Evolutionary conservation across 2,888 invertebrate species (phyloP).

Genomic region (Rhingia campestris): DNA sequence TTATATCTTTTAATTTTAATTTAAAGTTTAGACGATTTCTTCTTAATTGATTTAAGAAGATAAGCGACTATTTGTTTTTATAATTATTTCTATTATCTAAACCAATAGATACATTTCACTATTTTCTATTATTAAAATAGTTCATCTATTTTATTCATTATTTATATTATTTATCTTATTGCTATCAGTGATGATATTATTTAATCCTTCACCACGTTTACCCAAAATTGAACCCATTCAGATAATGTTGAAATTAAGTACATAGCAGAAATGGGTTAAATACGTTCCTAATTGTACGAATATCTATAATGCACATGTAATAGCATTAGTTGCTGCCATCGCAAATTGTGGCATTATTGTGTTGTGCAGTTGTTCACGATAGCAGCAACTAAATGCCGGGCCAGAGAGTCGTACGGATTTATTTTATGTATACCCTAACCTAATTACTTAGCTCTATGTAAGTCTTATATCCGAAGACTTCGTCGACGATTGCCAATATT

Average conservation of each 20-base stretch:
- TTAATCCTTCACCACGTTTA: conserved; percentile 28
- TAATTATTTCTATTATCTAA: not conserved
- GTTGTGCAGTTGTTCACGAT: conserved; percentile 51
- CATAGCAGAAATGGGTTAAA: conserved; percentile 45
- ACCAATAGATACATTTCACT: not conserved
- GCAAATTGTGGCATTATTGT: conserved; percentile 44
- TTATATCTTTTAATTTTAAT: conserved; percentile 23
- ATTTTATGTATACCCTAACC: conserved; percentile 40
- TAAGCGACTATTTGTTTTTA: not conserved
- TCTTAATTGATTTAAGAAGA: not conserved
- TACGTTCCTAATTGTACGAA: conserved; percentile 25
- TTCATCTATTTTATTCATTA: not conserved
- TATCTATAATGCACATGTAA: conserved; percentile 38
- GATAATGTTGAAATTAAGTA: conserved; percentile 19
- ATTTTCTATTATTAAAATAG: not conserved
- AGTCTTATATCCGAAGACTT: conserved; percentile 77
- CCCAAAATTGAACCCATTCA: conserved; percentile 17
- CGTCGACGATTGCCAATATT: conserved; percentile 81
- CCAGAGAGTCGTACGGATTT: conserved; percentile 29
- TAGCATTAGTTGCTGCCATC: conserved; percentile 64
- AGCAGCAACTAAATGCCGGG: conserved; percentile 56
- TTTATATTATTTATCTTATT: not conserved
- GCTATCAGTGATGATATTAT: not conserved
- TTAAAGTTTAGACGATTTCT: not conserved
- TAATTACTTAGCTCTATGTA: conserved; percentile 40